phyloP scores from a whole-genome alignment of 2,113 vertebrate species.

The Acrocephalus kingi region DNA sequence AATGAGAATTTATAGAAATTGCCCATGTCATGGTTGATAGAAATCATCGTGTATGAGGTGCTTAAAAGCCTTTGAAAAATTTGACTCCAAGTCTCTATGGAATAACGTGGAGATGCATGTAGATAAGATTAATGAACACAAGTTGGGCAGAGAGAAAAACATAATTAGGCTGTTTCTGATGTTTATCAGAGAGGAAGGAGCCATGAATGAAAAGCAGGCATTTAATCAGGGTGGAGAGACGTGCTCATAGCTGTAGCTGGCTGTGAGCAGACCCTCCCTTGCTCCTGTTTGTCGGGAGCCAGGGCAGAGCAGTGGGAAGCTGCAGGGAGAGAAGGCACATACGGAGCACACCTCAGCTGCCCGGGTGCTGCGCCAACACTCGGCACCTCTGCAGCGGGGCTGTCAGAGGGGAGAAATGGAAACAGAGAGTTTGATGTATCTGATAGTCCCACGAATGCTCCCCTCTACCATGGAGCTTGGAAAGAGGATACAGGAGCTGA shows the following conservation, averaged over 20 bases:
- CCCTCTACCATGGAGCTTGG: background rate
- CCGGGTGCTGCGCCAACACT: accelerated
- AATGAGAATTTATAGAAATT: background rate
- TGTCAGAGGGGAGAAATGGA: background rate
- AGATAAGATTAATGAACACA: slow-evolving; percentile 28
- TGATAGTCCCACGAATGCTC: background rate
- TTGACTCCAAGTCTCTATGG: background rate
- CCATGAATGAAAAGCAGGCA: slow-evolving; percentile 22
- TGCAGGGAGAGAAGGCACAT: accelerated
- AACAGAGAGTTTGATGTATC: background rate
- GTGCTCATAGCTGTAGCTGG: background rate
- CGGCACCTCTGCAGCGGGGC: background rate
- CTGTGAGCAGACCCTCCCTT: background rate
- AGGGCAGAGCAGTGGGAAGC: background rate
- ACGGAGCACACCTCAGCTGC: accelerated
- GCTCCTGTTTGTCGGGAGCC: background rate
- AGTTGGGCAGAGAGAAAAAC: slow-evolving; percentile 17
- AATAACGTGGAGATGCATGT: background rate
- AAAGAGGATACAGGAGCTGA: background rate
- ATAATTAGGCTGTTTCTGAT: slow-evolving; percentile 28
- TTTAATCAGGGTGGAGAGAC: background rate
- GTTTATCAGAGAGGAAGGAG: slow-evolving; percentile 17
- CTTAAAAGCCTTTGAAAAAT: slow-evolving; percentile 26
- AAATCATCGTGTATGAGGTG: background rate
- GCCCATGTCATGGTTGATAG: background rate